Evolutionary conservation across 2,888 invertebrate species (phyloP).

Genomic region (Taphrorychus bicolor): DNA sequence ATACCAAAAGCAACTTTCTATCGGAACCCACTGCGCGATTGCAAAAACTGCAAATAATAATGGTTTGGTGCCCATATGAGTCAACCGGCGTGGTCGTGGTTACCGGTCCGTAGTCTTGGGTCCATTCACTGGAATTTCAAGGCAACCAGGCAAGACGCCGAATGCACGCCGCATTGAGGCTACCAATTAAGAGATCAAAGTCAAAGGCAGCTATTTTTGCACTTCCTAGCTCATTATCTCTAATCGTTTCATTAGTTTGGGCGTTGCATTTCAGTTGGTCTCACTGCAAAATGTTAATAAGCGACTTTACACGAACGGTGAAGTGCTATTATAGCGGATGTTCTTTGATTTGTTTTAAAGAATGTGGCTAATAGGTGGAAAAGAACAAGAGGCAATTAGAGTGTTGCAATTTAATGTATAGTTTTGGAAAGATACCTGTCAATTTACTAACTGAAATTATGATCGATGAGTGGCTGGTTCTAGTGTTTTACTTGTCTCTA

Average conservation of each 20-base stretch:
- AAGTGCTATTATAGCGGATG: too few species aligned
- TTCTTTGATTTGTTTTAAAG: too few species aligned
- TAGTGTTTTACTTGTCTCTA: too few species aligned
- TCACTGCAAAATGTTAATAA: too few species aligned
- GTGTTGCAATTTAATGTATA: too few species aligned
- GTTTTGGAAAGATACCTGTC: too few species aligned
- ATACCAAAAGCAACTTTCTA: background rate
- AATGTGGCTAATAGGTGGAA: too few species aligned
- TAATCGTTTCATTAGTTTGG: conserved; percentile 24
- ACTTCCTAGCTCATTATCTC: conserved; percentile 21
- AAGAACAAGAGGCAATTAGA: too few species aligned
- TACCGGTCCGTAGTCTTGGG: conserved; percentile 9
- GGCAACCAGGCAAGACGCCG: conserved; percentile 6
- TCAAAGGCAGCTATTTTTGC: conserved; percentile 26
- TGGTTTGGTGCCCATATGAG: conserved; percentile 4
- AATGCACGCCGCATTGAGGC: conserved; percentile 9
- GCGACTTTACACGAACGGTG: too few species aligned
- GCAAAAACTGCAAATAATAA: background rate
- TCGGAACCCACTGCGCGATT: background rate
- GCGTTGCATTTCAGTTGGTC: too few species aligned
- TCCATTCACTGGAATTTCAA: conserved; percentile 23
- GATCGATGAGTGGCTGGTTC: too few species aligned
- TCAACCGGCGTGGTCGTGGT: conserved; percentile 12
- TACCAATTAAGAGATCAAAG: conserved; percentile 30
- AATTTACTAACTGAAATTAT: too few species aligned